Percentiles rank a stretch among this genome's conserved stretches.
phyloP scores from a whole-genome alignment of 2,888 invertebrate species.

The Drosophila colorata region DNA sequence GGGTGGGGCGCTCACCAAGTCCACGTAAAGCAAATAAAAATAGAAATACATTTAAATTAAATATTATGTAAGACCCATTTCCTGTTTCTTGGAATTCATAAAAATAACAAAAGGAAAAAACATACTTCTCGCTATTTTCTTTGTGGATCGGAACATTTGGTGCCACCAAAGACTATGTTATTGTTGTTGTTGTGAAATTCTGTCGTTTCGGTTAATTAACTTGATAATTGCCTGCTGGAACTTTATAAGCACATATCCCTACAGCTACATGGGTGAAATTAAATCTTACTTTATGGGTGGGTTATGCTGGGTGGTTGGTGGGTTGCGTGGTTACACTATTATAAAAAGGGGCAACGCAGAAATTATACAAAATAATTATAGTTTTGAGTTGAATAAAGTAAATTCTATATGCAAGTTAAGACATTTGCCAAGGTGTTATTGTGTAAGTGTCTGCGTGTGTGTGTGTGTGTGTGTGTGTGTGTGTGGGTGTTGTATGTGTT shows the following conservation, averaged over 20 bases:
- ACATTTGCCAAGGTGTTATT: conserved; percentile 65
- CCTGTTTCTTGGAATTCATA: not conserved
- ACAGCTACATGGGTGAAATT: conserved; percentile 30
- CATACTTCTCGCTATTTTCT: not conserved
- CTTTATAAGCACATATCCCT: conserved; percentile 41
- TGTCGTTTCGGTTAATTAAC: conserved; percentile 34
- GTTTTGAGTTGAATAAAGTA: conserved; percentile 42
- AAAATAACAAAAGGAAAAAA: not conserved
- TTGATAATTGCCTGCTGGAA: conserved; percentile 48
- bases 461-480: conserved; percentile 28
- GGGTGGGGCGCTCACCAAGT: conserved; percentile 73
- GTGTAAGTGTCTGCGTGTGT: conserved; percentile 21
- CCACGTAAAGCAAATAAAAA: conserved; percentile 65
- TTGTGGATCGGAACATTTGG: conserved; percentile 2
- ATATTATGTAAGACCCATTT: not conserved
- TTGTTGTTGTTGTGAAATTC: not conserved
- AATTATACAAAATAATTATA: conserved; percentile 58
- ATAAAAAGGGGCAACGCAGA: conserved; percentile 48
- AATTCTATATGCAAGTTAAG: conserved; percentile 56
- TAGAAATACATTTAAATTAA: conserved; percentile 3
- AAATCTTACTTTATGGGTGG: conserved; percentile 31
- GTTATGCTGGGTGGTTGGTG: conserved; percentile 22
- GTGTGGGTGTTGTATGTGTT: conserved; percentile 20
- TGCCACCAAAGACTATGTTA: not conserved
- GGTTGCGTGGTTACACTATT: conserved; percentile 33